phyloP scores from a whole-genome alignment of 2,888 invertebrate genomes.

The Macrosoma leucophasiata region DNA sequence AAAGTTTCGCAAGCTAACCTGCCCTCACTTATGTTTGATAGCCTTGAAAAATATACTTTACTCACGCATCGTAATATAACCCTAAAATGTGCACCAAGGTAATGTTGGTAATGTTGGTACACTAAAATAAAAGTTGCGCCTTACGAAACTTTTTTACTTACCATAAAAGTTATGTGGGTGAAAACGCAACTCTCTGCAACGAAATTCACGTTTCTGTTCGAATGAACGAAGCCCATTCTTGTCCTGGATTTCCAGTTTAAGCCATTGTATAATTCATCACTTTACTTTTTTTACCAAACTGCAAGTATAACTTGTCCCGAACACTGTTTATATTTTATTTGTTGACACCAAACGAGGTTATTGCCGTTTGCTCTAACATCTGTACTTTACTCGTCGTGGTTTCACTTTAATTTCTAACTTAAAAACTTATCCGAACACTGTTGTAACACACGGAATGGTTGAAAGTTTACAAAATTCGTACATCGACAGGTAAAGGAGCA shows the following conservation, averaged over 20 bases:
- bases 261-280: constrained; percentile 67
- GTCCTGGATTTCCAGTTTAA: constrained; percentile 57
- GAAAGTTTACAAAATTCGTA: constrained; percentile 36
- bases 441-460: constrained; percentile 22
- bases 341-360: constrained; percentile 68
- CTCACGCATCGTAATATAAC: no score
- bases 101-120: no score
- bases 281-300: constrained; percentile 42
- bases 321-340: constrained; percentile 69
- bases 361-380: constrained; percentile 56
- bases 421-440: constrained; percentile 30
- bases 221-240: constrained; percentile 59
- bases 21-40: no score
- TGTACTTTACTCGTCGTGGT: constrained; percentile 47
- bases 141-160: constrained; percentile 70
- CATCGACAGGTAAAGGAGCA: constrained; percentile 50
- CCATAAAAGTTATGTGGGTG: constrained; percentile 72
- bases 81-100: no score
- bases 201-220: constrained; percentile 49
- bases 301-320: constrained; percentile 50
- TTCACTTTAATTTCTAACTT: constrained; percentile 45
- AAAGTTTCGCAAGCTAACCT: no score
- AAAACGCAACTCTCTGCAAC: constrained; percentile 42
- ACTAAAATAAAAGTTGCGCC: constrained; percentile 43
- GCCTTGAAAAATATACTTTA: no score